Base-by-base conservation (phyloP, 2,113 vertebrate species). In the Callipepla squamata region DNA sequence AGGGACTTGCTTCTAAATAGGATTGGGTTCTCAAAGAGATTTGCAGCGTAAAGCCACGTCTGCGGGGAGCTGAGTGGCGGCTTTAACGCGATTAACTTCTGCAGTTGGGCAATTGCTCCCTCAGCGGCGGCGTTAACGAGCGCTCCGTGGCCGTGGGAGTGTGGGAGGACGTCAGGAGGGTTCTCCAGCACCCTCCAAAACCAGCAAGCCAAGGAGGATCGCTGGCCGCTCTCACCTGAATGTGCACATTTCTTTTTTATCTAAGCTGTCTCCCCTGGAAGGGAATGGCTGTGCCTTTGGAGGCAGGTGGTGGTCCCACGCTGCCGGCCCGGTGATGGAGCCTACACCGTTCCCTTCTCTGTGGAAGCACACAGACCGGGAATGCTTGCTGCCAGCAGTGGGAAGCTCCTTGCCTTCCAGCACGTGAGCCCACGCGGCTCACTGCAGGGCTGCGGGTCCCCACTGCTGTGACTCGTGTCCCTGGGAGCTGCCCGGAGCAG, bases 1-100 rank as follows among this genome's bases (percentile, higher is more conserved):
- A 90, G 89, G 80, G 93, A 94, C 63, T 94, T 95, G 73, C 42
- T 96, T 83, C 86, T 92, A 94, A 95, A 94, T 94, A 96, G 93
- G 93, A 96, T 93, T 93, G 93, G 94, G 68, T 94, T 45, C 72
- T 92, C 85, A 50, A 74, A 92, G 94, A 91, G 95, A 87, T 94
- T 96, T 96, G 51, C 87, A 92, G 82, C 76, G 61, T 80, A 94
- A 95, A 96, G 79, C 68, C 38, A 80, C 59, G 32, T 85, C 87
- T 91, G 68, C 85, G 74, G 55, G 40, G 72, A 91, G 61, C 34
- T 36, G 81, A 82, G 87, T 13, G 82, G 93, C 72, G 67, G 85
- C 92, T 96, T 83, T 85, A 77, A 80, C 87, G 82, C 93, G 89
- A 95, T 87, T 95, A 96, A 80, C 42, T 85, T 77, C 47, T 80